phyloP scores from a whole-genome alignment of 23 tunicate genomes.

The Clavelina lepadiformis region DNA sequence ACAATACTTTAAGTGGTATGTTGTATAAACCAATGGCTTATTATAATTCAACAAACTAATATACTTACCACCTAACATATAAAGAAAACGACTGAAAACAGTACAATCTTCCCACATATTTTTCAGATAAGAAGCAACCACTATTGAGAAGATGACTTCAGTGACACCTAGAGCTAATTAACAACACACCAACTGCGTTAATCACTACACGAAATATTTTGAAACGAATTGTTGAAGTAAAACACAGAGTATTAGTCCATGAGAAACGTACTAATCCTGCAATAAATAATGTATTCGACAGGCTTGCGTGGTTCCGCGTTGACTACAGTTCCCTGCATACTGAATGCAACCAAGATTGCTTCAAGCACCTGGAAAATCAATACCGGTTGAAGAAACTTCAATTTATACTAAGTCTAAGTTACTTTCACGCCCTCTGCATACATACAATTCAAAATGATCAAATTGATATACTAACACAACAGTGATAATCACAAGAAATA shows the following conservation, averaged over 20 bases:
- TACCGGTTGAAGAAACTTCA: neutral
- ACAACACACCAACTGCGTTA: neutral
- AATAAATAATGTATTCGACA: constrained; percentile 45
- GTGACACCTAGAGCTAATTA: constrained; percentile 45
- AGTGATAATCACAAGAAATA: no score
- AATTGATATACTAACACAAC: no score
- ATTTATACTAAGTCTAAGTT: neutral
- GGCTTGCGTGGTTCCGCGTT: constrained; percentile 55
- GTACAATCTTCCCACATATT: constrained; percentile 40
- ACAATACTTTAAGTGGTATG: no score
- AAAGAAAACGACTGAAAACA: no score
- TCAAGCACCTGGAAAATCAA: constrained; percentile 44
- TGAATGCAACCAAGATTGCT: constrained; percentile 34
- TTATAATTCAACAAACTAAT: neutral
- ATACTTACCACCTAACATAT: constrained; percentile 38
- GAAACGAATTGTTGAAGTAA: no score
- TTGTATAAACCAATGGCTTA: no score
- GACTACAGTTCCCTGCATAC: constrained; percentile 72
- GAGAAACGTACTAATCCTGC: constrained; percentile 35
- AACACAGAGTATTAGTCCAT: no score
- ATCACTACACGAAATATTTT: neutral
- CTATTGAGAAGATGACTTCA: constrained; percentile 40
- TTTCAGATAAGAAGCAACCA: constrained; percentile 7
- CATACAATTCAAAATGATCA: no score
- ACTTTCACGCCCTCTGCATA: no score